Percentiles rank a stretch among this genome's conserved stretches.
phyloP scores from a whole-genome alignment of 2,888 invertebrate species.

The Agrypnus murinus region DNA sequence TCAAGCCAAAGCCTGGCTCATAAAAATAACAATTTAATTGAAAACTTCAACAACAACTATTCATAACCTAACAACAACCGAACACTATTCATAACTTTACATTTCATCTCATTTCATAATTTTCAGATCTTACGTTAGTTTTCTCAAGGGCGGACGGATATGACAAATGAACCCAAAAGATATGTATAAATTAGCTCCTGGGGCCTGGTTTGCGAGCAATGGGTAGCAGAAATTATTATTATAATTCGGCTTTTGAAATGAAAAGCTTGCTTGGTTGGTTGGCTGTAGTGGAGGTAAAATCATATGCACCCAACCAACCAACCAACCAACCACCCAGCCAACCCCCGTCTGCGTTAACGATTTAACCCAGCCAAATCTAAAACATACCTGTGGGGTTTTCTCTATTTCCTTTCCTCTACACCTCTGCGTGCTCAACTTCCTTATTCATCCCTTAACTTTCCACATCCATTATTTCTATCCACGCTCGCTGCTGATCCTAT shows the following conservation, averaged over 20 bases:
- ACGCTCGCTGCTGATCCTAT: not conserved
- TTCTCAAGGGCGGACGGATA: too few relatives aligned
- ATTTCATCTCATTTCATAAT: too few relatives aligned
- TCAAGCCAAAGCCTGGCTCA: not conserved
- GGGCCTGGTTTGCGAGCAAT: too few relatives aligned
- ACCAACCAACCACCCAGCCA: not conserved
- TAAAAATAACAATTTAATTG: too few relatives aligned
- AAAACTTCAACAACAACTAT: not conserved
- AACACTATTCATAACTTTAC: too few relatives aligned
- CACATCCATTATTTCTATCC: too few relatives aligned
- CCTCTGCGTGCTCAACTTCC: conserved; percentile 2
- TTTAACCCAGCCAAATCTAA: conserved; percentile 20
- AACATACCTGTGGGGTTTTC: conserved; percentile 17
- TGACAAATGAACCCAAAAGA: too few relatives aligned
- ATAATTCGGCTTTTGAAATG: too few relatives aligned
- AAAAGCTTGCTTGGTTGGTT: too few relatives aligned
- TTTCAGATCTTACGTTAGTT: too few relatives aligned
- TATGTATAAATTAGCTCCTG: too few relatives aligned
- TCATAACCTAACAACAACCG: conserved; percentile 7
- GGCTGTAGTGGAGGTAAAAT: not conserved
- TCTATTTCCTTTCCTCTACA: conserved; percentile 29
- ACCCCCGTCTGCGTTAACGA: conserved; percentile 23
- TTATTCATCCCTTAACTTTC: not conserved
- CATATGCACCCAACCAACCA: not conserved
- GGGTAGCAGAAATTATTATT: too few relatives aligned